Percentiles rank a stretch among this genome's conserved stretches.
phyloP scores from a whole-genome alignment of 1,140 invertebrate genomes.

The Pissodes strobi region DNA sequence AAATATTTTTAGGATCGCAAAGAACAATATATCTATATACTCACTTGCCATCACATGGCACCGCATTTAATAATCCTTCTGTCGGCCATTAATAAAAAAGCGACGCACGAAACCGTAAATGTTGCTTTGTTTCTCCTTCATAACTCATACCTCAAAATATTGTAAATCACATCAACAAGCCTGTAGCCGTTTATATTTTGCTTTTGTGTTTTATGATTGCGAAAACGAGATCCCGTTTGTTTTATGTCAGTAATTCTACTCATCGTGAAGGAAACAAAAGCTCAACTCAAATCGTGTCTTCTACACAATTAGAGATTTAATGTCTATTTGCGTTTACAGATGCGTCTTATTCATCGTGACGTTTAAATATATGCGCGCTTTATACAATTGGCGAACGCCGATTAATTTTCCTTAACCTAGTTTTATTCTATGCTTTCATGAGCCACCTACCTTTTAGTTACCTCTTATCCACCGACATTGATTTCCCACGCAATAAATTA shows the following conservation, averaged over 20 bases:
- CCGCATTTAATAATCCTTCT: no score
- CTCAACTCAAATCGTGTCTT: background rate
- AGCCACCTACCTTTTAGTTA: no score
- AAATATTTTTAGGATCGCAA: no score
- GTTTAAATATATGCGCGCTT: background rate
- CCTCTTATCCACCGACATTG: no score
- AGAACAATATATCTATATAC: no score
- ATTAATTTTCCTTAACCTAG: no score
- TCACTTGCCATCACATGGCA: no score
- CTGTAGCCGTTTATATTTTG: slow-evolving; percentile 2
- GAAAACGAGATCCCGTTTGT: slow-evolving; percentile 1
- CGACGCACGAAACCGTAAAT: background rate
- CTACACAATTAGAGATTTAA: background rate
- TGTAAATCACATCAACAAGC: slow-evolving; percentile 15
- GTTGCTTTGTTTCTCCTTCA: slow-evolving; percentile 5
- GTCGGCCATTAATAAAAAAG: background rate
- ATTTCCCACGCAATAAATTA: no score
- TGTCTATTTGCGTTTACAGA: no score
- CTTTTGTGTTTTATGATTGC: slow-evolving; percentile 12
- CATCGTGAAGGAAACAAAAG: background rate
- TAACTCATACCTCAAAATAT: slow-evolving; percentile 8
- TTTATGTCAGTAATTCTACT: slow-evolving; percentile 5
- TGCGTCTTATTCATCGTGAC: background rate
- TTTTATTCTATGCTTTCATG: no score
- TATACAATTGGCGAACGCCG: no score